These are phyloP conservation scores for Trinorchestia longiramus DNA, from an alignment of 1,140 invertebrate genomes.

Conservation along the genomic window DNA sequence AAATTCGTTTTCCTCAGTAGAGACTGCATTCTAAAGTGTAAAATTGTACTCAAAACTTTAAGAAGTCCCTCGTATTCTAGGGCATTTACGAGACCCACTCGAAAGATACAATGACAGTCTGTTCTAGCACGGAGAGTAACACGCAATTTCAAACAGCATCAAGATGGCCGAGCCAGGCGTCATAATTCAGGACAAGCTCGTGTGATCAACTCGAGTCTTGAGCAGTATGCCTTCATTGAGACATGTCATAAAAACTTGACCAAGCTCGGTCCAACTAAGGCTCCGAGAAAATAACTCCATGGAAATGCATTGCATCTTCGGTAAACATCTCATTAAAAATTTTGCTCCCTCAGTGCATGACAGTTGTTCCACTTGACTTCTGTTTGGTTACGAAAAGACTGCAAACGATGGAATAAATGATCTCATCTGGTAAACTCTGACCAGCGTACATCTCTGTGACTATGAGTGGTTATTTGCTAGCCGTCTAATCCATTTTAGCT, in stretches of 20 bases:
- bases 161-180: neutral
- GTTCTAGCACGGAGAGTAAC: neutral
- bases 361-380: neutral
- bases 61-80: neutral
- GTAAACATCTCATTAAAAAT: neutral
- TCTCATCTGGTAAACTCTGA: neutral
- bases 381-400: neutral
- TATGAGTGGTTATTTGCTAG: neutral
- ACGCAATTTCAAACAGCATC: neutral
- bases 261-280: neutral
- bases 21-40: too few relatives aligned
- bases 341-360: neutral
- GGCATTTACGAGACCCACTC: too few relatives aligned
- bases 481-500: neutral
- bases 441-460: too few relatives aligned
- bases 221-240: neutral
- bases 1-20: too few relatives aligned
- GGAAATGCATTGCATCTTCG: neutral
- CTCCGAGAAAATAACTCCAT: neutral
- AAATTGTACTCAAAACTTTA: too few relatives aligned
- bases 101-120: neutral
- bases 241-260: neutral
- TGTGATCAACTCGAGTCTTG: neutral
- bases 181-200: neutral
- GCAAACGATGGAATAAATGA: neutral